Base-by-base conservation (phyloP, 2,113 vertebrate species). In the Saccopteryx bilineata region DNA sequence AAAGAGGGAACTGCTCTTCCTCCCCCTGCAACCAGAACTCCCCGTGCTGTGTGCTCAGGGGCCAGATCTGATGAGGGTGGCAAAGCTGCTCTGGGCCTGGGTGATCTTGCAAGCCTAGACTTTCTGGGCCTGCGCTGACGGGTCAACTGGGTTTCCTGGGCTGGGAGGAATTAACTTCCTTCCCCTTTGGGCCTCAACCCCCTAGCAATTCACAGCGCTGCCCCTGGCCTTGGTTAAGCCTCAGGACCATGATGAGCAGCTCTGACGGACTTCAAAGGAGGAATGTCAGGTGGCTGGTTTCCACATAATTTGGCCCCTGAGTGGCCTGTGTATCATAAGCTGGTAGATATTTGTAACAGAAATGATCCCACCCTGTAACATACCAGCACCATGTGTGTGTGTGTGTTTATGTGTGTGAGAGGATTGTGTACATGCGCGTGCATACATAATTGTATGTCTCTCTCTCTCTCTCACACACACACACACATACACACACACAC, bases 61-160 rank as follows among this genome's bases (percentile, higher is more conserved):
- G 50, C 93, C 33, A 1, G 81, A 74, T 92, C 82, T 76, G 90
- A 92, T 75, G 94, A 95, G 90, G 58, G 87, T 1, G 75, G 95
- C 95, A 91, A 48, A 90, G 93, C 46, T 0, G 3, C 48, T 63
- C 14, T 2, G 33, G 23, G 88, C 80, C 87, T 26, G 33, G 39
- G 48, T 17, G 60, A 85, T 69, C 97, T 93, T 90, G 92, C 96
- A 95, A 95, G 75, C 88, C 83, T 86, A 79, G 96, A 90, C 94
- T 93, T 95, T 91, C 48, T 88, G 78, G 48, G 78, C 82, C 56
- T 31, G n/a, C 5, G 24, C 71, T 52, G 68, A 60, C 0, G 61
- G 86, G 76, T 78, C 74, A 72, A 11, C 71, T 33, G 72, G 9
- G 10, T 74, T 93, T 97, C 92, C 95, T 92, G 91, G 81, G 79